Conservation (phyloP, 2,888 invertebrate genomes). For the Drosophila emarginata region DNA sequence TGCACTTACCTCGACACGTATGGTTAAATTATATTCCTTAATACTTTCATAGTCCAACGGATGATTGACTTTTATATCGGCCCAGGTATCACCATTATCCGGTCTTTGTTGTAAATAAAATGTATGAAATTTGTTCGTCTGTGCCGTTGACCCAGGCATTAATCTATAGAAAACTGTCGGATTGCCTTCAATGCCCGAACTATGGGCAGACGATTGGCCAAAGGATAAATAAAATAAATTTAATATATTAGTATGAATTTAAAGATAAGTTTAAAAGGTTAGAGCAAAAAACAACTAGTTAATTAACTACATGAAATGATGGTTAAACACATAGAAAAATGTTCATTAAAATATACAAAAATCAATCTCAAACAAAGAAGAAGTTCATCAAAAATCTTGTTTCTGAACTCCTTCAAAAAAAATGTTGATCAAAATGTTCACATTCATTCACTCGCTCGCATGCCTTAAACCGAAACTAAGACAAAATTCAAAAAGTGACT, state of each 20-base stretch:
- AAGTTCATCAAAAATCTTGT: background rate
- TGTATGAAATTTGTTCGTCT: constrained; percentile 97
- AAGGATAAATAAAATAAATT: background rate
- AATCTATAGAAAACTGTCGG: constrained; percentile 97
- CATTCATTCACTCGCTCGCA: constrained; percentile 23
- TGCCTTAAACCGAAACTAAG: constrained; percentile 4
- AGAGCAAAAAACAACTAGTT: constrained; percentile 5
- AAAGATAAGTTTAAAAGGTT: background rate
- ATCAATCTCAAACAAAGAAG: constrained; percentile 30
- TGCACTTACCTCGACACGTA: constrained; percentile 94
- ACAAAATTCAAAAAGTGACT: constrained; percentile 12
- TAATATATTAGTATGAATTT: constrained; percentile 23
- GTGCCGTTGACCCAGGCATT: constrained; percentile 97
- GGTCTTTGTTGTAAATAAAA: constrained; percentile 97
- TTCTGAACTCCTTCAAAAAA: constrained; percentile 11
- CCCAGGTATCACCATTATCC: constrained; percentile 96
- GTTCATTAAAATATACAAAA: constrained; percentile 23
- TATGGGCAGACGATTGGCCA: constrained; percentile 73
- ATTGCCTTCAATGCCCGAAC: constrained; percentile 97
- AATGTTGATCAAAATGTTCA: constrained; percentile 7
- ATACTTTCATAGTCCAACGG: constrained; percentile 97
- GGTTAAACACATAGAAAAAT: constrained; percentile 13
- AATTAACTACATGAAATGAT: constrained; percentile 54
- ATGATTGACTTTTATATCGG: constrained; percentile 97
- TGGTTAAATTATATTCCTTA: constrained; percentile 97